phyloP scores from a whole-genome alignment of 2,113 vertebrate genomes.

The Osmerus mordax region DNA sequence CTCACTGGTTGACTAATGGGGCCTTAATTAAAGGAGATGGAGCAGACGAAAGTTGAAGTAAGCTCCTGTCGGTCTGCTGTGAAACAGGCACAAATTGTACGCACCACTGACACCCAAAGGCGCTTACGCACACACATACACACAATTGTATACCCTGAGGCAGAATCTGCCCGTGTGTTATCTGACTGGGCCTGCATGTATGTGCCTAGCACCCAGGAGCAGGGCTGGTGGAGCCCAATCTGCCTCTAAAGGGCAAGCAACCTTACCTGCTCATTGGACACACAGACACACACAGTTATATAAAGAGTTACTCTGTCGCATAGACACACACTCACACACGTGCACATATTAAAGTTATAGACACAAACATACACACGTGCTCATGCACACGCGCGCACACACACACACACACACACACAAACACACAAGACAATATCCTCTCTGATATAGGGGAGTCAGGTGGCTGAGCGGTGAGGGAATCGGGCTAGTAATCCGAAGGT shows the following conservation, averaged over 20 bases:
- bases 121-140: background rate
- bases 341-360: too few relatives aligned
- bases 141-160: conserved; percentile 31
- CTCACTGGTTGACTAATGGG: conserved; percentile 55
- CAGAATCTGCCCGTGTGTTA: conserved; percentile 39
- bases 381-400: background rate
- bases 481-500: too few relatives aligned
- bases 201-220: conserved; percentile 50
- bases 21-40: conserved; percentile 58
- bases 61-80: too few relatives aligned
- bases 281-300: background rate
- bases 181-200: conserved; percentile 44
- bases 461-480: too few relatives aligned
- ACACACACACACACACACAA: conserved; percentile 1
- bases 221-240: conserved; percentile 38
- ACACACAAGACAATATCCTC: background rate
- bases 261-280: conserved; percentile 32
- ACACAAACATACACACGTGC: conserved; percentile 13
- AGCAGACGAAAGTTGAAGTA: too few relatives aligned
- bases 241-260: conserved; percentile 36
- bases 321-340: too few relatives aligned
- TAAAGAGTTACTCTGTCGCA: conserved; percentile 14
- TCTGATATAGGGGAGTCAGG: too few relatives aligned
- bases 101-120: conserved; percentile 8
- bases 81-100: too few relatives aligned